A percentile compares a stretch with the other conserved stretches of the same genome.
phyloP scores from a whole-genome alignment of 2,888 invertebrate species.

The Cosmia pyralina region DNA sequence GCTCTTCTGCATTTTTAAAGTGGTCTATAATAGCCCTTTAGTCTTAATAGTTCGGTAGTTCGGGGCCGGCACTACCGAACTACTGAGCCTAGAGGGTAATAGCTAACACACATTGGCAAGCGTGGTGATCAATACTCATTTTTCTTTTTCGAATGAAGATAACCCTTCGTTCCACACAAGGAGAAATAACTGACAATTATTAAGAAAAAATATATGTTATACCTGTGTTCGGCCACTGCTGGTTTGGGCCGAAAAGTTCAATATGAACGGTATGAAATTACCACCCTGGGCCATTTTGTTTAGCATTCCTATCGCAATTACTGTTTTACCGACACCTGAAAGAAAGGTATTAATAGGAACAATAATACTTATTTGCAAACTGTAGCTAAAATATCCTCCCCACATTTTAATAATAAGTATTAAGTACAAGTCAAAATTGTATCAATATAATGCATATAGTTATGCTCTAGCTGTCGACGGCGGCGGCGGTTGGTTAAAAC shows the following conservation, averaged over 20 bases:
- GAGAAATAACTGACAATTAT: background rate
- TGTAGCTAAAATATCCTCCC: background rate
- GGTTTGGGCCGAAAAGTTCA: constrained; percentile 98
- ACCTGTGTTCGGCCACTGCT: constrained; percentile 94
- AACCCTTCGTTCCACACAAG: background rate
- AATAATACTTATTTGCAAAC: background rate
- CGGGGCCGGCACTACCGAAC: too few relatives aligned
- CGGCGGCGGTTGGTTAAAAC: background rate
- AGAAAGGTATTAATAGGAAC: constrained; percentile 11
- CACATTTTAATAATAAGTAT: background rate
- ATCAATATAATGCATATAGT: background rate
- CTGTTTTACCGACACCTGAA: constrained; percentile 96
- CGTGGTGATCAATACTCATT: background rate
- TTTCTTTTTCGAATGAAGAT: background rate
- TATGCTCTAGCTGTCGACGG: background rate
- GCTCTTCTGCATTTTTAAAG: background rate
- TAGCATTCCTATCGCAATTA: constrained; percentile 94
- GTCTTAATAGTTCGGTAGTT: too few relatives aligned
- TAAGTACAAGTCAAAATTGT: too few relatives aligned
- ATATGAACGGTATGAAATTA: constrained; percentile 93
- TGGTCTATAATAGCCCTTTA: background rate
- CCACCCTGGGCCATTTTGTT: constrained; percentile 91
- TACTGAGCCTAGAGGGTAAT: too few relatives aligned
- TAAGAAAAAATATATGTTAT: background rate
- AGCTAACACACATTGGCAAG: too few relatives aligned